Evolutionary conservation across 35 echinoderm and acorn worm genomes (phyloP).

Genomic region (Apostichopus parvimensis): DNA sequence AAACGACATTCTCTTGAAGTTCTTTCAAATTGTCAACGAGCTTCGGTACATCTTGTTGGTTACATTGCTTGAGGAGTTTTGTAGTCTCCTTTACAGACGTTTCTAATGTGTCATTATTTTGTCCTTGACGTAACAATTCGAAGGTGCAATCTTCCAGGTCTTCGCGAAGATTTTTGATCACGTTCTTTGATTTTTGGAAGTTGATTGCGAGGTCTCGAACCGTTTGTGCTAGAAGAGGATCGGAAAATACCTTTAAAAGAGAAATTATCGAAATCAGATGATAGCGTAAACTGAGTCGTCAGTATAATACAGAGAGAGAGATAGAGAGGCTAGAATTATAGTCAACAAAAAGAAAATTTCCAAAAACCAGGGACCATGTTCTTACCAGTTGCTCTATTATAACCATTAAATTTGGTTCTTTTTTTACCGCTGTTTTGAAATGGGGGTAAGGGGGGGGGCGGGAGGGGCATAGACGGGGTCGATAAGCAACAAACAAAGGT

Average conservation of each 20-base stretch:
- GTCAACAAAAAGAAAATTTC: no score
- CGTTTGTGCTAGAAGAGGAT: slow-evolving; percentile 65
- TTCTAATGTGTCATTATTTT: slow-evolving; percentile 59
- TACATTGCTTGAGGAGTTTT: slow-evolving; percentile 45
- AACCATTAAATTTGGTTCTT: no score
- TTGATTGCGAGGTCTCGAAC: slow-evolving; percentile 66
- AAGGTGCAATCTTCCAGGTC: slow-evolving; percentile 73
- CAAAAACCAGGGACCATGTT: no score
- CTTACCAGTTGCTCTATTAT: no score
- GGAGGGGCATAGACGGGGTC: no score
- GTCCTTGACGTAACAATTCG: slow-evolving; percentile 63
- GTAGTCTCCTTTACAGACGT: slow-evolving; percentile 64
- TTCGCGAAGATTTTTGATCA: slow-evolving; percentile 64
- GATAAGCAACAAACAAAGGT: no score
- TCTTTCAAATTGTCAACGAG: slow-evolving; percentile 42
- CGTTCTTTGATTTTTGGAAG: slow-evolving; percentile 62
- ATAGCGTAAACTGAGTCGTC: background rate
- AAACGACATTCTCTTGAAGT: slow-evolving; percentile 64
- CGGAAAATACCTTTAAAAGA: slow-evolving; percentile 67
- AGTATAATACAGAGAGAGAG: background rate
- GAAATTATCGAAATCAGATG: background rate
- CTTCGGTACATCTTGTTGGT: slow-evolving; percentile 29
- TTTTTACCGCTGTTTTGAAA: no score
- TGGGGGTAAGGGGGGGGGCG: no score
- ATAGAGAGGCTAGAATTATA: no score